Conservation (phyloP, 2,797 vertebrate genomes). For the Vipera ursinii region DNA sequence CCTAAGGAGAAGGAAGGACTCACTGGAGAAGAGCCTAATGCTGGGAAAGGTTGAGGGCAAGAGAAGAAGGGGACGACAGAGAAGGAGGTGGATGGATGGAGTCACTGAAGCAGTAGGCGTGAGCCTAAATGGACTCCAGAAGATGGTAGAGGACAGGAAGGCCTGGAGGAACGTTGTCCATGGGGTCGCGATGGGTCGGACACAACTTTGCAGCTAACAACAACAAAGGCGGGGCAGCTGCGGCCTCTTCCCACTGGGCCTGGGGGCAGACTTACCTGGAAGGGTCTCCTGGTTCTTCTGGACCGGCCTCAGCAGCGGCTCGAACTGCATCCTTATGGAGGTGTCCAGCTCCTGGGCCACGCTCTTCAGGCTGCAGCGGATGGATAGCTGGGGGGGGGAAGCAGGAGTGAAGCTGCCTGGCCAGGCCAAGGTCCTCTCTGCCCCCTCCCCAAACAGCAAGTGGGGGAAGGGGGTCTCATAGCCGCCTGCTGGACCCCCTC, state of each 20-base stretch:
- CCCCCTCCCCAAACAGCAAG: not conserved
- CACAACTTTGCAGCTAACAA: too few relatives aligned
- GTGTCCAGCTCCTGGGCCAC: not conserved
- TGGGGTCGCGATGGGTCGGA: too few relatives aligned
- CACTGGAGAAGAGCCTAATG: too few relatives aligned
- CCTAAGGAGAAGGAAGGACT: too few relatives aligned
- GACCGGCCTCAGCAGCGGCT: slow-evolving; percentile 16
- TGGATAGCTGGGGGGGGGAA: not conserved
- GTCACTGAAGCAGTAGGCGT: too few relatives aligned
- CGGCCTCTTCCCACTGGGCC: not conserved
- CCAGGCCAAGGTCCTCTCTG: fast-evolving
- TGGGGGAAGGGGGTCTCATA: not conserved
- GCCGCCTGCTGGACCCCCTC: not conserved
- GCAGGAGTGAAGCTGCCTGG: not conserved
- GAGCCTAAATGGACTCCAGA: too few relatives aligned
- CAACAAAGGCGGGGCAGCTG: not conserved
- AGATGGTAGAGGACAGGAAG: too few relatives aligned
- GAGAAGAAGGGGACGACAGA: too few relatives aligned
- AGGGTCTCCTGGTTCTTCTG: slow-evolving; percentile 9
- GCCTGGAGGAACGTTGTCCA: too few relatives aligned
- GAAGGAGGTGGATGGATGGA: too few relatives aligned
- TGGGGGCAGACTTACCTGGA: slow-evolving; percentile 3
- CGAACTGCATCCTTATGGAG: slow-evolving; percentile 13
- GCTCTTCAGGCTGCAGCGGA: not conserved
- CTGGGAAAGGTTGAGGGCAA: too few relatives aligned